Evolutionary conservation across 1,140 invertebrate species (phyloP), one percentile per base, ranked within the genome.

Genomic region (Dinoponera quadriceps): DNA sequence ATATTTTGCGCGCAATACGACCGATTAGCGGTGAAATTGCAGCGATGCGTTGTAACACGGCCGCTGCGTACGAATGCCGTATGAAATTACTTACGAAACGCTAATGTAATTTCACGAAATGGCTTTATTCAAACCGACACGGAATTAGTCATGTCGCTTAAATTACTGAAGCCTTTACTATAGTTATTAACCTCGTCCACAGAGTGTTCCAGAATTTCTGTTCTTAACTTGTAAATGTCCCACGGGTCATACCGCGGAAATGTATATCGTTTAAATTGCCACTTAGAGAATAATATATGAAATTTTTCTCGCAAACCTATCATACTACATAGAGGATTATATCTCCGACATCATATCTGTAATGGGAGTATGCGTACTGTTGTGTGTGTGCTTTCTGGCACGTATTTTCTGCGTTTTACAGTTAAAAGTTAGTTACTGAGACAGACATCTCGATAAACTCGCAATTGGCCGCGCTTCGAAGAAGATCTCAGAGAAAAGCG

Each of bases 21-120:
- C 63, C 38, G 57, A 75, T 75, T 75, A 63, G 14, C 59, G 38
- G 22, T 14, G 57, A 0, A 20, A 29, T n/a, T 49, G 72, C 38
- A 63, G 3, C 38, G 7, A 44, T 38, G 14, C 11, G n/a, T 54
- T 22, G 16, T 1, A 77, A 62, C 62, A 74, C 14, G 1, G 27
- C 16, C 18, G n/a, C 0, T 62, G 1, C 38, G 38, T 29, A 74
- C 38, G 48, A 74, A 63, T 63, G 22, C 60, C 63, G 14, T 63
- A 75, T 44, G 16, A 63, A 75, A 75, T 75, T 55, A 48, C 11
- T 74, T 22, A 48, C 51, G 9, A 57, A 57, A 69, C 48, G 13
- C 13, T 57, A 57, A 80, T 71, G 22, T 66, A 71, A 80, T 80
- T 59, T 78, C 13, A 4, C 1, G 4, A 80, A 80, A 71, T 57